Evolutionary conservation across 2,113 vertebrate species (phyloP).

Genomic region (Notothenia coriiceps): DNA sequence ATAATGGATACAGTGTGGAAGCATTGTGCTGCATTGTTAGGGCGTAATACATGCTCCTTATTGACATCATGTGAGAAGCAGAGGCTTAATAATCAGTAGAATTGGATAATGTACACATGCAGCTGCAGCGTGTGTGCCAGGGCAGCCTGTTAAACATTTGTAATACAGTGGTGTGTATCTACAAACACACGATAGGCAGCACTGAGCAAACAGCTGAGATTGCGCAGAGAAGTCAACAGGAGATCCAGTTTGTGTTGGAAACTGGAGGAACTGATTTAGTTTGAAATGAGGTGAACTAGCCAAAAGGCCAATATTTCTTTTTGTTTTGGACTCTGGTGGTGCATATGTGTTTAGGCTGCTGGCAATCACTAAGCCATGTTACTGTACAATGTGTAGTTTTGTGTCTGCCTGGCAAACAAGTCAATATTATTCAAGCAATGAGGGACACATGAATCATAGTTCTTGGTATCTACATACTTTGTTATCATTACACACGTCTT

Average conservation of each 20-base stretch:
- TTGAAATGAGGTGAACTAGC: background rate
- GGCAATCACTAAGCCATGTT: background rate
- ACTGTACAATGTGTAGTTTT: background rate
- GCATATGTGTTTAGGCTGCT: background rate
- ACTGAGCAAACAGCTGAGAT: conserved; percentile 43
- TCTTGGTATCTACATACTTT: background rate
- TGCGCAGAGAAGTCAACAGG: conserved; percentile 16
- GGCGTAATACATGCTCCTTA: background rate
- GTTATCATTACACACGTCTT: background rate
- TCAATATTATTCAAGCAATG: background rate
- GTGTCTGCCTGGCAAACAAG: too few relatives aligned
- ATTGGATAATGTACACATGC: conserved; percentile 3
- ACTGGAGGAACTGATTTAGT: background rate
- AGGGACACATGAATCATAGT: background rate
- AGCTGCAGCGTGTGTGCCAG: background rate
- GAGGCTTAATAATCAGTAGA: background rate
- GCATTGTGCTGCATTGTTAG: background rate
- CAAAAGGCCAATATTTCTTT: background rate
- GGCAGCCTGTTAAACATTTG: conserved; percentile 27
- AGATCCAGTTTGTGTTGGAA: background rate
- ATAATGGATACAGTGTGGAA: background rate
- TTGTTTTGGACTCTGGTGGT: background rate
- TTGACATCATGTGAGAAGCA: conserved; percentile 3
- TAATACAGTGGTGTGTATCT: conserved; percentile 16
- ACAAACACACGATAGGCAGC: conserved; percentile 14